These are phyloP conservation scores for Eristalis intricaria DNA, from an alignment of 2,888 invertebrate genomes.

Conservation along the genomic window DNA sequence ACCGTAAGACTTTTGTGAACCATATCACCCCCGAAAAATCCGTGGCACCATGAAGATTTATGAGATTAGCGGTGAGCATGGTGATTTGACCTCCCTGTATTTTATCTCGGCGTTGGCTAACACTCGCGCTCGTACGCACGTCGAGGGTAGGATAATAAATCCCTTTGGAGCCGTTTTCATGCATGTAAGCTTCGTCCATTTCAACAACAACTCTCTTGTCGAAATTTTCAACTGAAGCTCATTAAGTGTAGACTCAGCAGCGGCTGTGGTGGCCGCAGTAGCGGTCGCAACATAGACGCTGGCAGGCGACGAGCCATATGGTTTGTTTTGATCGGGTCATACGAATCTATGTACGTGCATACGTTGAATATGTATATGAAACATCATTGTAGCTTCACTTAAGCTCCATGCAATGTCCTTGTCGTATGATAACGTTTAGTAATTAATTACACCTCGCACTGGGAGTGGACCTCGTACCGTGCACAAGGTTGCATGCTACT, in stretches of 20 bases:
- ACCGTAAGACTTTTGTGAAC: slow-evolving; percentile 57
- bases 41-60: slow-evolving; percentile 62
- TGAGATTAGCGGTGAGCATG: slow-evolving; percentile 65
- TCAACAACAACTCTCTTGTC: slow-evolving; percentile 65
- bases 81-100: slow-evolving; percentile 62
- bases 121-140: slow-evolving; percentile 32
- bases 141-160: slow-evolving; percentile 62
- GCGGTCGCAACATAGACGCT: neutral
- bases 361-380: slow-evolving; percentile 1
- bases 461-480: neutral
- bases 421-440: slow-evolving; percentile 69
- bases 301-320: neutral
- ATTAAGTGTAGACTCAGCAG: slow-evolving; percentile 52
- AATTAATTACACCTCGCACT: slow-evolving; percentile 65
- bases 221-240: slow-evolving; percentile 65
- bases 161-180: slow-evolving; percentile 52
- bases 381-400: slow-evolving; percentile 53
- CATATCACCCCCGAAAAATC: slow-evolving; percentile 61
- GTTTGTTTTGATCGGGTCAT: slow-evolving; percentile 15
- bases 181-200: slow-evolving; percentile 62
- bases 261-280: neutral
- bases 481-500: slow-evolving; percentile 11
- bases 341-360: neutral
- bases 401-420: slow-evolving; percentile 63
- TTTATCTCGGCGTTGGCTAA: slow-evolving; percentile 40